Evolutionary conservation across 2,888 invertebrate genomes (phyloP).

Genomic region (Oscheius sp.): DNA sequence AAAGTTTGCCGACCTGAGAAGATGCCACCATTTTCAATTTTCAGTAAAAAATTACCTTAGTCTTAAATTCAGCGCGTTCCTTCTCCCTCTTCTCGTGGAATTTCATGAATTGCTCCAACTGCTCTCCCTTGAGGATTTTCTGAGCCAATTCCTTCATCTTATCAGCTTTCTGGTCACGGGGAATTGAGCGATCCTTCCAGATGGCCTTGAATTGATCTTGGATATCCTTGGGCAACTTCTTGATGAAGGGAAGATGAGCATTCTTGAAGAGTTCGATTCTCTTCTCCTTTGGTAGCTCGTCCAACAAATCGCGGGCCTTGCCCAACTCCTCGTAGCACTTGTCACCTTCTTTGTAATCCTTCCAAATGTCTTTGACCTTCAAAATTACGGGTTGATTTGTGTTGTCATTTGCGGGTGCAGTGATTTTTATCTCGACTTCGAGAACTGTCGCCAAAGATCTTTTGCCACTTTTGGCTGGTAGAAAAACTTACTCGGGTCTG

Average conservation of each 20-base stretch:
- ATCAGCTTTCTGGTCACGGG: conserved; percentile 52
- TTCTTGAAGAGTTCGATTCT: conserved; percentile 43
- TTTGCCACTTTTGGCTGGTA: neutral
- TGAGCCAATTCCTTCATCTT: conserved; percentile 58
- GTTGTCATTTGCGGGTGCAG: conserved; percentile 17
- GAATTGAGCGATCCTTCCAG: conserved; percentile 53
- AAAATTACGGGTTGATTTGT: conserved; percentile 4
- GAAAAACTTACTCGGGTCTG: conserved; percentile 40
- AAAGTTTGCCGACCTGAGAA: conserved; percentile 43
- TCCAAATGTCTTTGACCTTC: conserved; percentile 55
- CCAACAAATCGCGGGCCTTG: conserved; percentile 56
- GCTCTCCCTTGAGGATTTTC: conserved; percentile 54
- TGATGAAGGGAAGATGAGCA: conserved; percentile 45
- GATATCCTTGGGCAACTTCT: conserved; percentile 47
- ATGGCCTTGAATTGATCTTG: conserved; percentile 55
- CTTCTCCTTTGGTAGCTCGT: conserved; percentile 48
- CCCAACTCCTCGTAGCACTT: conserved; percentile 61
- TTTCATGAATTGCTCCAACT: conserved; percentile 57
- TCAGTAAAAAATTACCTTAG: conserved; percentile 38
- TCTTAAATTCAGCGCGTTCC: conserved; percentile 49
- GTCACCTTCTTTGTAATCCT: conserved; percentile 60
- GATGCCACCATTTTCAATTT: no score
- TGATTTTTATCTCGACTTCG: neutral
- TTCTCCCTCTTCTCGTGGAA: conserved; percentile 55
- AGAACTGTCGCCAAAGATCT: neutral